Percentiles rank a stretch among this genome's conserved stretches.
Conservation (phyloP, 1,140 invertebrate species). For the Pachypsylla venusta region DNA sequence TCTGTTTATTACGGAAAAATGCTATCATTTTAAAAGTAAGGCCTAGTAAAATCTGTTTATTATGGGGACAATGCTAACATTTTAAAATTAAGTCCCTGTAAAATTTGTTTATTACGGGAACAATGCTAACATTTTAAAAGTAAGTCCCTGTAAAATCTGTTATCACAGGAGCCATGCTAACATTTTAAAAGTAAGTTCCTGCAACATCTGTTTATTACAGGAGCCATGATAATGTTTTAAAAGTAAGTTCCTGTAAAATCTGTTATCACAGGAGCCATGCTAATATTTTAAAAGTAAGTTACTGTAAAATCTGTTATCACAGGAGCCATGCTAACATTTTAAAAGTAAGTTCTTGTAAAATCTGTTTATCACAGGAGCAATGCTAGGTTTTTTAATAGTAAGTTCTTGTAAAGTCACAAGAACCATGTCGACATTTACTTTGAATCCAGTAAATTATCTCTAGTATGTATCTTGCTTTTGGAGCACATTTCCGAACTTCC, state of each 20-base stretch:
- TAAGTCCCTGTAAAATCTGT: constrained; percentile 95
- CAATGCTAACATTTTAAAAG: too few relatives aligned
- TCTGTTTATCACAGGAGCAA: not conserved
- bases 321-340: constrained; percentile 90
- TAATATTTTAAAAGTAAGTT: constrained; percentile 91
- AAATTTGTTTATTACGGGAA: not conserved
- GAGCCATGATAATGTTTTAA: constrained; percentile 96
- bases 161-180: constrained; percentile 93
- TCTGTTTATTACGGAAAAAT: constrained; percentile 92
- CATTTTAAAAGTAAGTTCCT: constrained; percentile 90
- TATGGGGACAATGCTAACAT: constrained; percentile 95
- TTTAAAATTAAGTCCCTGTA: constrained; percentile 82
- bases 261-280: constrained; percentile 94
- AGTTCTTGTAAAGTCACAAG: too few relatives aligned
- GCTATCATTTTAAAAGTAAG: constrained; percentile 93
- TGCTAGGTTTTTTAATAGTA: too few relatives aligned
- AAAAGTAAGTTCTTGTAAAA: too few relatives aligned
- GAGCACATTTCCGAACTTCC: too few relatives aligned
- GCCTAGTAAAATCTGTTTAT: constrained; percentile 84
- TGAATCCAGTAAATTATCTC: too few relatives aligned
- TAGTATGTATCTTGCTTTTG: too few relatives aligned
- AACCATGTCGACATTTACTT: too few relatives aligned
- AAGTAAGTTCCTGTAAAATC: constrained; percentile 80
- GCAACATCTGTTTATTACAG: constrained; percentile 89
- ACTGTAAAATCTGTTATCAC: constrained; percentile 92